These are phyloP conservation scores for Smittia sp. DNA, from an alignment of 2,888 invertebrate genomes.

Conservation along the genomic window DNA sequence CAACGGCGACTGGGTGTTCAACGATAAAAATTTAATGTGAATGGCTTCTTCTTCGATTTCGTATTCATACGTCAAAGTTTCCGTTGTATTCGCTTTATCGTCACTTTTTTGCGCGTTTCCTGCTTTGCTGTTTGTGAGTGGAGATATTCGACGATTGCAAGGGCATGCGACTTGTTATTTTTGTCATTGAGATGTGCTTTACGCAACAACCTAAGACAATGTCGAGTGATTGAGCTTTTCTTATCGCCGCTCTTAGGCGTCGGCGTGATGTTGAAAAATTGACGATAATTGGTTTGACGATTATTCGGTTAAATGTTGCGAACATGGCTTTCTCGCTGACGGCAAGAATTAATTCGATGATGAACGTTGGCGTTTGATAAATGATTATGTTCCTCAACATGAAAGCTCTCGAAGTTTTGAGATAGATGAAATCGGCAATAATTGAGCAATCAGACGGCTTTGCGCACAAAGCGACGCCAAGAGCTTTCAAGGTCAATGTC, in stretches of 20 bases:
- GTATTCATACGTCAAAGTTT: neutral
- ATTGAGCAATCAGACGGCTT: neutral
- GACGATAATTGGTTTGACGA: no score
- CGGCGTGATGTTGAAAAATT: no score
- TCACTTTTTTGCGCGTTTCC: neutral
- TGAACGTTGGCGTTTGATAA: no score
- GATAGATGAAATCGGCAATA: no score
- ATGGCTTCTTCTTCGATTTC: neutral
- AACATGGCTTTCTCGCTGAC: no score
- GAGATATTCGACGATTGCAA: neutral
- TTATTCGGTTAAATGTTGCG: no score
- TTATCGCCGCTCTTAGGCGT: no score
- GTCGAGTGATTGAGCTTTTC: no score
- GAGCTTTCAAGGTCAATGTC: slow-evolving; percentile 31
- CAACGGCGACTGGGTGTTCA: neutral
- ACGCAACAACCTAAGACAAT: no score
- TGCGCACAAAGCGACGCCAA: neutral
- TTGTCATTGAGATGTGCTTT: neutral
- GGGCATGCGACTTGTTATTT: neutral
- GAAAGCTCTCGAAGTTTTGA: no score
- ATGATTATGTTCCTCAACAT: no score
- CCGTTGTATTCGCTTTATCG: neutral
- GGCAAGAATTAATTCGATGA: no score
- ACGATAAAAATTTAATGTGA: neutral
- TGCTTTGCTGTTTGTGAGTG: neutral